Conservation (phyloP, 2,797 vertebrate species). For the Eulemur rubriventer region DNA sequence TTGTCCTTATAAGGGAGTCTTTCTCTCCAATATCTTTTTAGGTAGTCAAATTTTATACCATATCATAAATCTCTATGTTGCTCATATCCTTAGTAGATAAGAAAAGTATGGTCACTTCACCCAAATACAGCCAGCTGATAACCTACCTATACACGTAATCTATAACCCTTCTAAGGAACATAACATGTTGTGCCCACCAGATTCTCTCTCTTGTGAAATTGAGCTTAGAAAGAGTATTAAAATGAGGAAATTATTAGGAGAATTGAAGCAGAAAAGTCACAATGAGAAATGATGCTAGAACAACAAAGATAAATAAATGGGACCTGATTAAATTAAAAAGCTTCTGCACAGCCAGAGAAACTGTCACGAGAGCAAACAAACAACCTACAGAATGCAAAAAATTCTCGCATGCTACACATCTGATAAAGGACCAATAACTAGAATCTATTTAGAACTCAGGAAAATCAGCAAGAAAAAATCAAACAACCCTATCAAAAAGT, state of each 20-base stretch:
- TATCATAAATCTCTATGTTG: background rate
- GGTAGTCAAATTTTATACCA: background rate
- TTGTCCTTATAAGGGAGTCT: background rate
- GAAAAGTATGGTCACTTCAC: background rate
- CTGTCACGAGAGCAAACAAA: too few species aligned
- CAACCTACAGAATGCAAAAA: too few species aligned
- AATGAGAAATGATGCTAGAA: background rate
- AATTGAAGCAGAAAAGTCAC: background rate
- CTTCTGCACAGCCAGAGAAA: too few species aligned
- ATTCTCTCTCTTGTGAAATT: background rate
- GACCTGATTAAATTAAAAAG: too few species aligned
- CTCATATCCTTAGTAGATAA: background rate
- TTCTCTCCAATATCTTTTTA: background rate
- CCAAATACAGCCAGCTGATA: background rate
- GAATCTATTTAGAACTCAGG: too few species aligned
- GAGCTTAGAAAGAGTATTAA: background rate
- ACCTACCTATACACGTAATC: background rate
- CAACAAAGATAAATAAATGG: too few species aligned
- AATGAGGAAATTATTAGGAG: background rate
- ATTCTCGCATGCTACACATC: too few species aligned
- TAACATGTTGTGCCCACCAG: background rate
- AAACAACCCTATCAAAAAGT: too few species aligned
- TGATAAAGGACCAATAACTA: too few species aligned
- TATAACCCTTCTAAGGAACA: background rate
- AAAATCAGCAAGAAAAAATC: too few species aligned